Base-by-base conservation (phyloP, 2,888 invertebrate genomes). In the Agriopis marginaria region DNA sequence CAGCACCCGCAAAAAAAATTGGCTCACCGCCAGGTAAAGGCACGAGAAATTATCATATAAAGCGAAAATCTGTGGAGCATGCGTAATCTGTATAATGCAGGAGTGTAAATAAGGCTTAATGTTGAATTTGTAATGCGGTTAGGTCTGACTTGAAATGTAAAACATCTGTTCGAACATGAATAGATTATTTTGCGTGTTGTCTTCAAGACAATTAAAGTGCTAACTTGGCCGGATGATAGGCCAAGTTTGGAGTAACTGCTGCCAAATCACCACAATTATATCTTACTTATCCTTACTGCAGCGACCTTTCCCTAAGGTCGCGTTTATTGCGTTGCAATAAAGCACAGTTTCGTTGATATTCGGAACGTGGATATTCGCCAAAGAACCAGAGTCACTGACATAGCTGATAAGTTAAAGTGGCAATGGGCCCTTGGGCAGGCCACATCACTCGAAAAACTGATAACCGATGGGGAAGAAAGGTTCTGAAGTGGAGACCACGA, bases 11-110 rank as follows among this genome's bases (percentile, higher is more conserved):
- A 39, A 71, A 69, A 66, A 56, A 66, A 55, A 62, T 67, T 42
- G 53, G 61, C 65, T 64, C 47, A 47, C 39, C 69, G 63, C 54
- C 68, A 68, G 53, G 69, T 64, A 60, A 59, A 63, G 60, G 68
- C 61, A 49, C 50, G 61, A 66, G 62, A 70, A 77, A 84, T 85
- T 85, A 84, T 78, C 84, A 85, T 85, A 84, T 84, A 84, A 79
- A 85, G 82, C 80, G 84, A 80, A 83, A 83, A 80, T 79, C 77
- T 72, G 67, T 61, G 74, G 71, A 77, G 80, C 81, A 81, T 76
- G 75, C 79, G 82, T 83, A 80, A 82, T 80, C 68, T 75, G 77
- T 74, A 78, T 83, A 77, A 82, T 77, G 72, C 68, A 67, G 44
- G 66, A 63, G 68, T 67, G 71, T 59, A 70, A 70, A 70, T 66